Conservation (phyloP, 2,888 invertebrate species). For the Leptodirus hochenwartii region DNA sequence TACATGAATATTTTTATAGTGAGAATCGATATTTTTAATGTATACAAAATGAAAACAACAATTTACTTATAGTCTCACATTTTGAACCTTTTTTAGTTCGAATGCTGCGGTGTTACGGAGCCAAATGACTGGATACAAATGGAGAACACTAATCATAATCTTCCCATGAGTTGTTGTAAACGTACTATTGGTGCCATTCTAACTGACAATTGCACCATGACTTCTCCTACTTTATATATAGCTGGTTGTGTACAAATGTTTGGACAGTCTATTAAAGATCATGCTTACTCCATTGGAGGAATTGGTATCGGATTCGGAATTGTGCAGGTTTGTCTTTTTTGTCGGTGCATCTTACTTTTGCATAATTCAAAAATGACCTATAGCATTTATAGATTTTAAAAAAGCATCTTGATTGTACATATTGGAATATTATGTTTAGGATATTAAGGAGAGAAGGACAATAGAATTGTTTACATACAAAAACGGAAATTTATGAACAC, state of each 20-base stretch:
- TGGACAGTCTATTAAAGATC: slow-evolving; percentile 42
- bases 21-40: too few species aligned
- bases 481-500: too few species aligned
- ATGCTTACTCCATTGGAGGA: slow-evolving; percentile 59
- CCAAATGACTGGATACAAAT: slow-evolving; percentile 41
- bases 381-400: too few species aligned
- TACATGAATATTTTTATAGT: too few species aligned
- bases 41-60: too few species aligned
- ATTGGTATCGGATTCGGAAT: slow-evolving; percentile 69
- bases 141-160: slow-evolving; percentile 18
- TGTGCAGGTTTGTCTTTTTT: slow-evolving; percentile 77
- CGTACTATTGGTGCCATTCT: slow-evolving; percentile 28
- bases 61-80: too few species aligned
- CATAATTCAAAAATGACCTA: too few species aligned
- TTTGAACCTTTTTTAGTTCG: slow-evolving; percentile 40
- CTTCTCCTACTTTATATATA: slow-evolving; percentile 26
- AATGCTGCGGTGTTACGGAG: slow-evolving; percentile 52
- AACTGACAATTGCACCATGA: slow-evolving; percentile 19
- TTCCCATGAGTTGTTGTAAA: slow-evolving; percentile 50
- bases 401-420: too few species aligned
- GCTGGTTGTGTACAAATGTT: slow-evolving; percentile 48
- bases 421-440: too few species aligned
- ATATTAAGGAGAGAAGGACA: too few species aligned
- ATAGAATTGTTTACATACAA: too few species aligned
- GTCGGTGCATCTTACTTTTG: too few species aligned